Base-by-base conservation (phyloP, 2,113 vertebrate genomes). In the Alexandromys fortis region DNA sequence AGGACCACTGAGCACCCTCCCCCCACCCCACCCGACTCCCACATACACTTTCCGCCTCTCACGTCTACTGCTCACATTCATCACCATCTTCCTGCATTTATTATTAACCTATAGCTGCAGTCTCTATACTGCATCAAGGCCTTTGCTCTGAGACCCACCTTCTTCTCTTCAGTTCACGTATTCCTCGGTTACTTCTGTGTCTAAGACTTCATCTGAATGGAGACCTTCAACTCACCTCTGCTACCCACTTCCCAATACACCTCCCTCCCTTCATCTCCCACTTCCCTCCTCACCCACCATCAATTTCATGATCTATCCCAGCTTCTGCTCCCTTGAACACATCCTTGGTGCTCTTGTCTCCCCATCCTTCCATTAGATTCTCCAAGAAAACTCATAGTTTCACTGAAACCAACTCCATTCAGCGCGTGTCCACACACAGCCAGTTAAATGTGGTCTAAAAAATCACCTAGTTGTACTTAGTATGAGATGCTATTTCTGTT, bases 201-300 rank as follows among this genome's bases (percentile, higher is more conserved):
- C 12, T 11, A 8, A 13, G 63, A 47, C 4, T 11, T 45, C 38
- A 35, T 45, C 22, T 38, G 28, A 35, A 19, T 6, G 0, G 5
- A 83, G 70, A 3, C 47, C 42, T 26, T 38, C 1, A 0, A 5
- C 13, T 47, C 79, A 38, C 30, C 12, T 10, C 2, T 1, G n/a
- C 38, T 5, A 5, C 2, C 73, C 16, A 6, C 55, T 35, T 7
- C 7, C 22, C 28, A 5, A 0, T 0, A 28, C 12, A 58, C 49
- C 3, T 52, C 38, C 19, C 33, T 95, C 14, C n/a, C 82, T 81
- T 24, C 7, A 1, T n/a, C 22, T 19, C 17, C 52, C 30, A 0
- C 28, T 63, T 4, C 30, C 22, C 12, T 17, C 42, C 38, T 68
- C 14, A 6, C 4, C 11, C 24, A 11, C 14, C 45, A 5, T 17